Base-by-base conservation (phyloP, 1,140 invertebrate genomes). In the Sinella curviseta region DNA sequence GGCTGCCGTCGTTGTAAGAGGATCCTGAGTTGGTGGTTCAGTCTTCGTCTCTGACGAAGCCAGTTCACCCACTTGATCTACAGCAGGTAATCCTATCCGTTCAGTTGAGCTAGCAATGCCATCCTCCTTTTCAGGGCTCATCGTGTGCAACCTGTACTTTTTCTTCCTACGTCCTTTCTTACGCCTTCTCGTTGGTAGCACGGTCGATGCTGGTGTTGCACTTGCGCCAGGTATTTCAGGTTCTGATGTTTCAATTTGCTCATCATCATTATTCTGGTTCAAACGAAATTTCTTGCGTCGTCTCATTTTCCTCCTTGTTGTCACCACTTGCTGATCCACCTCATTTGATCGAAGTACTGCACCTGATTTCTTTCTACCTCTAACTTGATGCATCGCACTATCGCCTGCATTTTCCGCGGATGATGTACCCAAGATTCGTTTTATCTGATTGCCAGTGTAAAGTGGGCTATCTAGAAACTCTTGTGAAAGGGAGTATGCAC, bases 341-440 rank as follows among this genome's bases (percentile, higher is more conserved):
- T 67, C n/a, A 48, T 48, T 48, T 8, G 55, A 60, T 26, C 55
- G 12, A 3, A 60, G 55, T 4, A 14, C 8, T n/a, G 14, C n/a
- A 24, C n/a, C 55, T n/a, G 55, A 26, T 24, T 24, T 60, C n/a
- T 60, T 24, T 60, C 8, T 60, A 24, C n/a, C n/a, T n/a, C n/a
- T n/a, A n/a, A n/a, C 8, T 26, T n/a, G 24, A 17, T n/a, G 55
- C 24, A 17, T 8, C 55, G 3, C 55, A n/a, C 24, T 60, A 26
- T 33, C 30, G 4, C 65, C 30, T 12, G 31, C 4, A 8, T 70
- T 33, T 12, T 70, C 24, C 31, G 8, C 26, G 24, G 8, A 17
- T n/a, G 65, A 33, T n/a, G n/a, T n/a, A 12, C 65, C 65, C 31
- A 70, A 70, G 31, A 75, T 75, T 48, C 74, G 33, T 48, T 75